These are phyloP conservation scores for Aegypius monachus DNA, from an alignment of 2,113 vertebrate species.

Conservation along the genomic window DNA sequence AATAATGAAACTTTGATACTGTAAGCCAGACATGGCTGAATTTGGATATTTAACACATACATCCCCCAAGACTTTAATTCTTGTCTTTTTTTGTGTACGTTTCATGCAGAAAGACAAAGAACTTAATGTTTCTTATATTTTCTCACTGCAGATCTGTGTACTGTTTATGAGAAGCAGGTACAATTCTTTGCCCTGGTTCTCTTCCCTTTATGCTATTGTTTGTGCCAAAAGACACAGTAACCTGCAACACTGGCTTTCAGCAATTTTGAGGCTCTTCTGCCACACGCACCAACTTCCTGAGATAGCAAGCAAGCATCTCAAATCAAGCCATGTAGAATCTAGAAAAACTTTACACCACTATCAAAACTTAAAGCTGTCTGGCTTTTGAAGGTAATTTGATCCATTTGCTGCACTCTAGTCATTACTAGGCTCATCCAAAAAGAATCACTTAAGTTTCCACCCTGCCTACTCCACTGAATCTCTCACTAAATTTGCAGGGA, in stretches of 20 bases:
- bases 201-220: neutral
- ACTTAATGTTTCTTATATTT: neutral
- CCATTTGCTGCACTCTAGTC: neutral
- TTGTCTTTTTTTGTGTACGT: neutral
- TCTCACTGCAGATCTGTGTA: neutral
- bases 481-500: neutral
- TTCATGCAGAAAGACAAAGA: neutral
- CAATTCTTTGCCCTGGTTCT: neutral
- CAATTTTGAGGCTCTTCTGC: neutral
- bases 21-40: neutral
- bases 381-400: neutral
- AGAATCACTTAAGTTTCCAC: neutral
- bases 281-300: neutral
- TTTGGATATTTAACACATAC: neutral
- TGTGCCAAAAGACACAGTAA: neutral
- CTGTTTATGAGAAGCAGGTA: neutral
- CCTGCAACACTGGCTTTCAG: neutral
- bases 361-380: neutral
- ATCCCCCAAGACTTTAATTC: neutral
- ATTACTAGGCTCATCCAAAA: neutral
- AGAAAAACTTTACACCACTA: neutral
- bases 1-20: neutral
- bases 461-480: neutral
- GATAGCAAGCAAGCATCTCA: neutral
- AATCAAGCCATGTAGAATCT: neutral